These are phyloP conservation scores for Heliconius nattereri DNA, from an alignment of 1,140 invertebrate genomes.

Conservation along the genomic window DNA sequence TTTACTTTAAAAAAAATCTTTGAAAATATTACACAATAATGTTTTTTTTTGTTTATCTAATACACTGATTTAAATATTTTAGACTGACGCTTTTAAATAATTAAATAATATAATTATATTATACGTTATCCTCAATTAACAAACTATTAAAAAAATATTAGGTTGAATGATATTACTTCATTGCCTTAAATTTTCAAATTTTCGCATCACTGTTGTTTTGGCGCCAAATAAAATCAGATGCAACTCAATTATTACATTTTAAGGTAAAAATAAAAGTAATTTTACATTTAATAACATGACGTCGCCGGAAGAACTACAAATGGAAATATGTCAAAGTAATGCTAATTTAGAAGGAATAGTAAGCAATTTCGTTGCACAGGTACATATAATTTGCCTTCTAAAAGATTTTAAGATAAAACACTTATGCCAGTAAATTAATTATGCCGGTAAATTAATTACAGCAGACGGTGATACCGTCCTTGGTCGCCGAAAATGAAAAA, in stretches of 20 bases:
- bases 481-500: slow-evolving; percentile 62
- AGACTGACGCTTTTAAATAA: no score
- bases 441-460: slow-evolving; percentile 34
- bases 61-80: no score
- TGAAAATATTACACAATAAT: no score
- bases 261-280: not conserved
- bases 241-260: not conserved
- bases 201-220: not conserved
- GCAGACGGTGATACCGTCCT: slow-evolving; percentile 53
- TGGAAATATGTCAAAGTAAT: slow-evolving; percentile 66
- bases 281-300: slow-evolving; percentile 46
- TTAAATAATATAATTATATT: no score
- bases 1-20: no score
- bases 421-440: slow-evolving; percentile 16
- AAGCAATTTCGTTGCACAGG: slow-evolving; percentile 60
- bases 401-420: not conserved
- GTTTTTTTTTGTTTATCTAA: no score
- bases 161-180: not conserved
- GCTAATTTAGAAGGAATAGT: slow-evolving; percentile 66
- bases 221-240: not conserved
- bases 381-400: slow-evolving; percentile 31
- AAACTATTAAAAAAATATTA: not conserved
- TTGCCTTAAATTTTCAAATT: not conserved
- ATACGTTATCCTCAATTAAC: not conserved
- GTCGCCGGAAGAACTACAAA: slow-evolving; percentile 64